Evolutionary conservation across 1,140 invertebrate genomes (phyloP).

Genomic region (Hetaerina americana): DNA sequence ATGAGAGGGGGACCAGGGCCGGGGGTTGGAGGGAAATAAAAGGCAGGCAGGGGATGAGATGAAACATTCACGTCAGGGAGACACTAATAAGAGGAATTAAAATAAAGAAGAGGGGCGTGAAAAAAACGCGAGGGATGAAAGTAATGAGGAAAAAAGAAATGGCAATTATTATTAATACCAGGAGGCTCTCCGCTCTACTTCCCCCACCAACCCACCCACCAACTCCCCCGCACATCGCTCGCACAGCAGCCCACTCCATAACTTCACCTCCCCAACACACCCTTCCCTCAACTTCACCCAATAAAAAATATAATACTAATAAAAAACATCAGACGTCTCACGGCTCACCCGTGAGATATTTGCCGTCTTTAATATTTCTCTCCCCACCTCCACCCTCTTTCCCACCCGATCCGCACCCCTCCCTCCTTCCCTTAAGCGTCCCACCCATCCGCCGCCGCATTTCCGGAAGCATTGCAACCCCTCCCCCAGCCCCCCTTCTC

Average conservation of each 20-base stretch:
- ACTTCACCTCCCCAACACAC: no score
- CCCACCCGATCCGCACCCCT: not conserved
- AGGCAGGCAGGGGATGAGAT: not conserved
- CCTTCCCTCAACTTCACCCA: no score
- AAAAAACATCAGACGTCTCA: no score
- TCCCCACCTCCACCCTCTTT: not conserved
- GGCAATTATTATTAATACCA: constrained; percentile 1
- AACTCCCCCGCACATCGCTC: no score
- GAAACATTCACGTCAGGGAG: not conserved
- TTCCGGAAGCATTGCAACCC: no score
- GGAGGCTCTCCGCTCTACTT: no score
- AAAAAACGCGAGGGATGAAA: not conserved
- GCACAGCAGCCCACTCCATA: no score
- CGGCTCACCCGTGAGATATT: not conserved
- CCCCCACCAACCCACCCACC: not conserved
- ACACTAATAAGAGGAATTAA: not conserved
- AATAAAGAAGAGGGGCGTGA: not conserved
- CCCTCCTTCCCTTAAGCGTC: no score
- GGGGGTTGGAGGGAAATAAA: not conserved
- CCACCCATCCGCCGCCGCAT: no score
- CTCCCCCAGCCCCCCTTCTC: not conserved
- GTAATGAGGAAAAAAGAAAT: not conserved
- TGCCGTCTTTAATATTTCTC: not conserved
- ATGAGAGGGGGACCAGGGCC: not conserved
- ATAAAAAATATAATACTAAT: no score